phyloP scores from a whole-genome alignment of 1,140 invertebrate species.

The Bradysia coprophila region DNA sequence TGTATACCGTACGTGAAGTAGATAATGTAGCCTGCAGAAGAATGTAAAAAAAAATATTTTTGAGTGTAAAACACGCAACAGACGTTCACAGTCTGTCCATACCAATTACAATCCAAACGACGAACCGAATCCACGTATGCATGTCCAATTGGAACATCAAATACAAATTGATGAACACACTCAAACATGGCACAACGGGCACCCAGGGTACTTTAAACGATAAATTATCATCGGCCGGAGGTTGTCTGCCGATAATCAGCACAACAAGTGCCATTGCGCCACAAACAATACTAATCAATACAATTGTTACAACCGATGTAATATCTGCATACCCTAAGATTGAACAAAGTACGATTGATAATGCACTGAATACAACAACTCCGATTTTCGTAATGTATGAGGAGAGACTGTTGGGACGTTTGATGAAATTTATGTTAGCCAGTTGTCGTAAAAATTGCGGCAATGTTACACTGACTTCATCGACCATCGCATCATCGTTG shows the following conservation, averaged over 20 bases:
- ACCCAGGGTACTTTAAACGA: slow-evolving; percentile 61
- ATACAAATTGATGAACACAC: slow-evolving; percentile 71
- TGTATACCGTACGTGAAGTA: slow-evolving; percentile 37
- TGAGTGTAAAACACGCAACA: background rate
- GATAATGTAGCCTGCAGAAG: slow-evolving; percentile 37
- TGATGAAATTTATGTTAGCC: slow-evolving; percentile 38
- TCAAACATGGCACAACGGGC: slow-evolving; percentile 63
- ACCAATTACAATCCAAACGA: slow-evolving; percentile 61
- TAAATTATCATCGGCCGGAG: slow-evolving; percentile 13
- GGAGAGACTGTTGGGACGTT: slow-evolving; percentile 33
- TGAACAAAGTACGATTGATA: background rate
- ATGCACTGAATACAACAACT: slow-evolving; percentile 27
- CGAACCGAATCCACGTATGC: slow-evolving; percentile 71
- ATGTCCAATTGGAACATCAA: slow-evolving; percentile 71
- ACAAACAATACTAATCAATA: slow-evolving; percentile 13
- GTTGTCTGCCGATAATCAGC: slow-evolving; percentile 16
- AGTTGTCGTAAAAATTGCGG: slow-evolving; percentile 15
- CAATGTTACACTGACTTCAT: slow-evolving; percentile 22
- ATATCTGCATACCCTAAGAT: background rate
- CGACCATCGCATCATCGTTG: slow-evolving; percentile 13
- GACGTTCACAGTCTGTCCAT: slow-evolving; percentile 8
- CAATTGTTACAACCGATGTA: slow-evolving; percentile 3
- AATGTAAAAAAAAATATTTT: slow-evolving; percentile 7
- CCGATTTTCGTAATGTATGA: slow-evolving; percentile 34
- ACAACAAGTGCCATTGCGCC: slow-evolving; percentile 12